A percentile compares a stretch with the other conserved stretches of the same genome.
These are phyloP conservation scores for Scyliorhinus canicula DNA, from an alignment of 2,797 vertebrate genomes.

Conservation along the genomic window DNA sequence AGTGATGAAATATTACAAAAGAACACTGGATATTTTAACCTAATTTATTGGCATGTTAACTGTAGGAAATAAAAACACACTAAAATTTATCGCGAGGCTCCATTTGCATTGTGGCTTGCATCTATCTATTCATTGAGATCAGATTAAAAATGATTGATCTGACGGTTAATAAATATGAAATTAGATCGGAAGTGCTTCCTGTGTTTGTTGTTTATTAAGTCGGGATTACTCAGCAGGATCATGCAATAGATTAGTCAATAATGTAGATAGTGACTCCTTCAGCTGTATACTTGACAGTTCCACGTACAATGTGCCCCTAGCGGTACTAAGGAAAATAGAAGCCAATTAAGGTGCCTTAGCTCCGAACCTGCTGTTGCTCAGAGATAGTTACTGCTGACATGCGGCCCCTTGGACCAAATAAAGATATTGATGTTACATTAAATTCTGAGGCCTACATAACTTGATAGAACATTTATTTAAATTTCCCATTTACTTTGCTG, in stretches of 20 bases:
- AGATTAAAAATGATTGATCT: conserved; percentile 26
- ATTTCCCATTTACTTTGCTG: neutral
- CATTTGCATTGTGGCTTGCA: neutral
- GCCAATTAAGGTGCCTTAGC: neutral
- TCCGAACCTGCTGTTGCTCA: neutral
- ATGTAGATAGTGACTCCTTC: neutral
- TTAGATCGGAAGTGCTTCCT: neutral
- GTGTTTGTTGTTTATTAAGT: conserved; percentile 4
- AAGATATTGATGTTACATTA: neutral
- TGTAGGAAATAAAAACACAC: neutral
- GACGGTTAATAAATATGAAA: conserved; percentile 26
- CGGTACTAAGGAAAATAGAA: neutral
- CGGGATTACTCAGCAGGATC: neutral
- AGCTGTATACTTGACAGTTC: neutral
- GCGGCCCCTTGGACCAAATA: neutral
- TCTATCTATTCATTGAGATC: neutral
- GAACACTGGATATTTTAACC: neutral
- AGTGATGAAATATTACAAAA: neutral
- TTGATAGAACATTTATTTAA: neutral
- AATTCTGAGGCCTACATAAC: neutral
- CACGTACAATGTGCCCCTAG: neutral
- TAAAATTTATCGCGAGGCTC: neutral
- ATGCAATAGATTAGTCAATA: conserved; percentile 18
- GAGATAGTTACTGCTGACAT: neutral
- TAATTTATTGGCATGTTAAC: conserved; percentile 10